Conservation (phyloP, 2,797 vertebrate species). For the Zalophus californianus region DNA sequence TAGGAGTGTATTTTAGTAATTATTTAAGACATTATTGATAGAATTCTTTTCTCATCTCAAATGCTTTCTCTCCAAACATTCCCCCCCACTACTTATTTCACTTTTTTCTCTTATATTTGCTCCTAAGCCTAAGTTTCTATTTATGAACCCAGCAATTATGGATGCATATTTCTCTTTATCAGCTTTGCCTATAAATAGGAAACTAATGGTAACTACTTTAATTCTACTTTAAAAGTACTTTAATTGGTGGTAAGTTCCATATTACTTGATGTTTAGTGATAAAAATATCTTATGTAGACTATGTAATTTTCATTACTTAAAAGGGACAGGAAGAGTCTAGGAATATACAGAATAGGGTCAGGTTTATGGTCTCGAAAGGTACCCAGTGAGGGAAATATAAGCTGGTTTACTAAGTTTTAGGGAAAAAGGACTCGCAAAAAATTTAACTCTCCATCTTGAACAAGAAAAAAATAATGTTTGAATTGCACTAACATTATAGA, state of each 20-base stretch:
- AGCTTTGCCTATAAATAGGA: neutral
- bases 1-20: neutral
- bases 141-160: neutral
- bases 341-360: neutral
- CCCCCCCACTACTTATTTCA: neutral
- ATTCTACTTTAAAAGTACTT: neutral
- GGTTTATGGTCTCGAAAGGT: neutral
- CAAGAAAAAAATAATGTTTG: neutral
- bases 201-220: neutral
- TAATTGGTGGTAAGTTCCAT: neutral
- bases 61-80: neutral
- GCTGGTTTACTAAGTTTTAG: neutral
- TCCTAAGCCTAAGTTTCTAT: neutral
- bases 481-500: neutral
- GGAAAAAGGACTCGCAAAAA: neutral
- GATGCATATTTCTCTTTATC: neutral
- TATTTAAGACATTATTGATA: neutral
- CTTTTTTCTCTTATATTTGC: neutral
- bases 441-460: neutral
- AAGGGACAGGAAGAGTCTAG: neutral
- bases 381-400: neutral
- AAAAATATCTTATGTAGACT: neutral
- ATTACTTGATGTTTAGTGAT: neutral
- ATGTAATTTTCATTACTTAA: neutral
- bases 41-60: neutral